A percentile compares a stretch with the other conserved stretches of the same genome.
These are phyloP conservation scores for Pterocles burchelli DNA, from an alignment of 2,113 vertebrate species.

Conservation along the genomic window DNA sequence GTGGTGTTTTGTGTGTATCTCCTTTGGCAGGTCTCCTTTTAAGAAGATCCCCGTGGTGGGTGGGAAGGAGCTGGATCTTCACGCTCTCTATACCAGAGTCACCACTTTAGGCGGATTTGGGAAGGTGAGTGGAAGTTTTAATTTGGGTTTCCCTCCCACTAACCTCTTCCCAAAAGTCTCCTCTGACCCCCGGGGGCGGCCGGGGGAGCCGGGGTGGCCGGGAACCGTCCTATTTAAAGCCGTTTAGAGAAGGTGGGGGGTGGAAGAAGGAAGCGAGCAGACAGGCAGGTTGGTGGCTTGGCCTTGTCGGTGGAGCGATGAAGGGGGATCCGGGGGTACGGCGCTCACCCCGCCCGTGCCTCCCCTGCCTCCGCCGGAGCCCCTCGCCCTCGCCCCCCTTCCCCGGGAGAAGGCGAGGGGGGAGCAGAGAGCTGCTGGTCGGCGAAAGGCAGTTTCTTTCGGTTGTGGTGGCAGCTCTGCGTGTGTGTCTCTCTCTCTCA, in stretches of 20 bases:
- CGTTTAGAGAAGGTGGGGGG: conserved; percentile 69
- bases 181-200: conserved; percentile 71
- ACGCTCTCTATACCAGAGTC: conserved; percentile 97
- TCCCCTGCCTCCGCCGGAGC: neutral
- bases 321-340: conserved; percentile 75
- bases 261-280: conserved; percentile 64
- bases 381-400: neutral
- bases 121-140: conserved; percentile 95
- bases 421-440: neutral
- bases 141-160: conserved; percentile 79
- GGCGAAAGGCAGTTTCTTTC: conserved; percentile 36
- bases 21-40: conserved; percentile 91
- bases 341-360: conserved; percentile 34
- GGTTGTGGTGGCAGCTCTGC: conserved; percentile 31
- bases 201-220: conserved; percentile 66
- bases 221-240: conserved; percentile 62
- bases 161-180: conserved; percentile 77
- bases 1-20: conserved; percentile 72
- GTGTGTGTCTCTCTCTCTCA: neutral
- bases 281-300: conserved; percentile 80
- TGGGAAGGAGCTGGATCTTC: conserved; percentile 98
- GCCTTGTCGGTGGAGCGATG: conserved; percentile 84
- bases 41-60: conserved; percentile 97
- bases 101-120: conserved; percentile 98
- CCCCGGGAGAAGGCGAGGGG: neutral